Conservation (phyloP, 1,140 invertebrate genomes). For the Octopus bimaculoides region DNA sequence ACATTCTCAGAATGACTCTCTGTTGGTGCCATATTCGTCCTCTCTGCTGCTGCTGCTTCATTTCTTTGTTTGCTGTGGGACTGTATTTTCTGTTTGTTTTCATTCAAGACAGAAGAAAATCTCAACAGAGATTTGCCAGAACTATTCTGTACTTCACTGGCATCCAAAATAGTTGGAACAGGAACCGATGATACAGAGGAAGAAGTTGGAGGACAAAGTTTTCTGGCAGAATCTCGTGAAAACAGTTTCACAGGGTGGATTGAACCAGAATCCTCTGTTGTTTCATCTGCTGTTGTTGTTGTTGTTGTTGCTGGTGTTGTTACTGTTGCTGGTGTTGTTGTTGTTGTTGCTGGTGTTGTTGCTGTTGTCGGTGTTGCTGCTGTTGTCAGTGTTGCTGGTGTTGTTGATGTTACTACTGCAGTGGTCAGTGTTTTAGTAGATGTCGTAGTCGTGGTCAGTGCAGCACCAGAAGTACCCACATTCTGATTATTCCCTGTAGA, state of each 20-base stretch:
- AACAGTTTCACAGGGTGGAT: background rate
- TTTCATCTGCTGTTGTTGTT: background rate
- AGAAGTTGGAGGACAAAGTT: background rate
- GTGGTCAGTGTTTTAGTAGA: too few species aligned
- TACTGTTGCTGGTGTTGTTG: too few species aligned
- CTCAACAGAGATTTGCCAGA: background rate
- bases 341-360: too few species aligned
- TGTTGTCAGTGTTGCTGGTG: too few species aligned
- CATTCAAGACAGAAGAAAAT: background rate
- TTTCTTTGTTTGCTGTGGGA: background rate
- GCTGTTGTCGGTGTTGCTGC: too few species aligned
- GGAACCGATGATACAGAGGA: background rate
- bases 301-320: background rate
- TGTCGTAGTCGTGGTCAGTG: too few species aligned
- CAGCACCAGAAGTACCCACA: too few species aligned
- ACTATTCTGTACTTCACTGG: background rate
- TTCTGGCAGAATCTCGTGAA: background rate
- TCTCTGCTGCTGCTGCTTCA: background rate
- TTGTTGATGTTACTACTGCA: too few species aligned
- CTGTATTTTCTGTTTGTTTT: background rate
- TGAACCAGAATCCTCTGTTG: background rate
- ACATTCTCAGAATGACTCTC: background rate
- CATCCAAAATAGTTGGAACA: background rate
- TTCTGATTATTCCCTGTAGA: too few species aligned
- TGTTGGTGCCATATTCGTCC: background rate